These are phyloP conservation scores for Tenebrosternarchus preto DNA, from an alignment of 2,113 vertebrate species.

Conservation along the genomic window DNA sequence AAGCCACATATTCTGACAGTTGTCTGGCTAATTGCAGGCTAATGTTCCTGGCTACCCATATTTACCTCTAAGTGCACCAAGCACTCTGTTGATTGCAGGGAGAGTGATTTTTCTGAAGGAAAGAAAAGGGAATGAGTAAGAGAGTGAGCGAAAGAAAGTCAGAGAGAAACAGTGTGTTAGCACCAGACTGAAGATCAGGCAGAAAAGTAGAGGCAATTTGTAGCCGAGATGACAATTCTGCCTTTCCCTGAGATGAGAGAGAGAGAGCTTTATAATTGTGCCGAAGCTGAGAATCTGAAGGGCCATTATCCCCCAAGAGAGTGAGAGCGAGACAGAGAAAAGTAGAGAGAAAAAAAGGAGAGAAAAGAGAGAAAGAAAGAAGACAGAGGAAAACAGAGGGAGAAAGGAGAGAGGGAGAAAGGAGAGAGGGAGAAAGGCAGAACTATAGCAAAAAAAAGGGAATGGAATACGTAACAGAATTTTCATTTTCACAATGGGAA, in stretches of 20 bases:
- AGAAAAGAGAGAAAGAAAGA: neutral
- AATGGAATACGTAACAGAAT: too few relatives aligned
- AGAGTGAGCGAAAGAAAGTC: slow-evolving; percentile 36
- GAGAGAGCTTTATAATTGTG: slow-evolving; percentile 66
- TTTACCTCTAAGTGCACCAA: slow-evolving; percentile 76
- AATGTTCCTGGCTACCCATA: slow-evolving; percentile 73
- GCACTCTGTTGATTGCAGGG: slow-evolving; percentile 73
- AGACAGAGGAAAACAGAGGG: neutral
- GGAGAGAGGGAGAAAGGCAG: too few relatives aligned
- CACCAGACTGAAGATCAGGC: slow-evolving; percentile 69
- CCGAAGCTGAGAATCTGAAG: slow-evolving; percentile 50
- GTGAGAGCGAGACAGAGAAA: neutral
- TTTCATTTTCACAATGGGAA: too few relatives aligned
- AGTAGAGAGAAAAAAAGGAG: neutral
- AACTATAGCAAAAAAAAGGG: too few relatives aligned
- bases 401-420: neutral
- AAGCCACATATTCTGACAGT: slow-evolving; percentile 69
- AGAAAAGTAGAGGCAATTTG: slow-evolving; percentile 74
- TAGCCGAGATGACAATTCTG: slow-evolving; percentile 70
- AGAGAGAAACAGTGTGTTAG: slow-evolving; percentile 36
- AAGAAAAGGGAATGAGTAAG: slow-evolving; percentile 51
- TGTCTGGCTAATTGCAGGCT: slow-evolving; percentile 77
- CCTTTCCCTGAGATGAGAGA: slow-evolving; percentile 65
- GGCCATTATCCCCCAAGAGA: slow-evolving; percentile 21
- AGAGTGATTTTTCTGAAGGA: slow-evolving; percentile 71